Evolutionary conservation across 2,888 invertebrate genomes (phyloP), one percentile per base, ranked within the genome.

Genomic region (Sinodicranocentrus sp.): DNA sequence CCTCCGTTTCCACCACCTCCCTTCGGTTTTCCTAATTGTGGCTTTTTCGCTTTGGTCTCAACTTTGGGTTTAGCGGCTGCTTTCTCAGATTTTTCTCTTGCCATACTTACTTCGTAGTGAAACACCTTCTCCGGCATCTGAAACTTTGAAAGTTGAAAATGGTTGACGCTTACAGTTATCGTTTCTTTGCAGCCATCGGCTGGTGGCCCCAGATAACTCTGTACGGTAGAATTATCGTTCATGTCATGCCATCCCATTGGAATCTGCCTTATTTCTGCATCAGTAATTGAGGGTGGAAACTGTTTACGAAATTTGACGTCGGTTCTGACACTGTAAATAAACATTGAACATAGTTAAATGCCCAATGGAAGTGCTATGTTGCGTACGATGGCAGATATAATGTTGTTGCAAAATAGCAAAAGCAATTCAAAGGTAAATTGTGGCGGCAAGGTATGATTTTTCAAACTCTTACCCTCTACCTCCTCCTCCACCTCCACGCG

Each of bases 51-150:
- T n/a, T 17, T 48, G 33, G 33, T 6, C 33, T 3, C 33, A 33
- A n/a, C n/a, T n/a, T n/a, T n/a, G n/a, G 33, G 33, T 39, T 57
- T 54, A 23, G 23, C 67, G 6, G 33, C 26, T 17, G 5, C 48
- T 1, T 23, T 57, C 19, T 17, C 25, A 19, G 44, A 17, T 5
- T n/a, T n/a, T 52, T 23, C 54, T 19, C 82, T 28, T 21, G 68
- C 75, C 52, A 82, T 68, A 0, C 2, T 19, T n/a, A 82, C 82
- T 21, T 75, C 75, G 23, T 80, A 80, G 48, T 80, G 80, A 26
- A 33, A 73, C 15, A 80, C 39, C 0, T 17, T n/a, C 6, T 21
- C 26, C 0, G 82, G 82, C 15, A 82, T 2, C 17, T 26, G 25
- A 19, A 82, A 82, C 0, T 67, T 75, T 23, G 8, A 13, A 0